A percentile compares a stretch with the other conserved stretches of the same genome.
phyloP scores from a whole-genome alignment of 2,113 vertebrate species.

The Probosciger aterrimus region DNA sequence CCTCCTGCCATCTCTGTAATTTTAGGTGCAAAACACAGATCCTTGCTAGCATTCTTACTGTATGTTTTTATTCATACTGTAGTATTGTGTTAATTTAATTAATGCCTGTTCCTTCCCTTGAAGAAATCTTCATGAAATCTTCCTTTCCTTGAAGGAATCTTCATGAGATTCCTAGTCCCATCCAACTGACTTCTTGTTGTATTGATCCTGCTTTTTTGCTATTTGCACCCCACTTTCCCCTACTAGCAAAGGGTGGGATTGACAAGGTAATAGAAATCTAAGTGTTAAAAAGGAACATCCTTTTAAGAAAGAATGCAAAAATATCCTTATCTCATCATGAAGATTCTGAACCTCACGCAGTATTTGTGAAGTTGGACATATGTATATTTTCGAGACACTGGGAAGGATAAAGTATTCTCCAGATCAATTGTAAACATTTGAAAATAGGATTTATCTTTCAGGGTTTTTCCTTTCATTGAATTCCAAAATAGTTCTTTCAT shows the following conservation, averaged over 20 bases:
- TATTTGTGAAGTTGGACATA: neutral
- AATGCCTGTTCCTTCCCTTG: neutral
- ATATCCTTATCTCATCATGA: neutral
- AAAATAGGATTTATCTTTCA: neutral
- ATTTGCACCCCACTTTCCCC: neutral
- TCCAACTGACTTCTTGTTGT: neutral
- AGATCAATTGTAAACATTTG: neutral
- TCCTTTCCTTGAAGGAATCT: neutral
- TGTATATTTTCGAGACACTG: neutral
- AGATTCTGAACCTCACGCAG: neutral
- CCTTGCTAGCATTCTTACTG: neutral
- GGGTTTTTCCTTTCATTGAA: neutral
- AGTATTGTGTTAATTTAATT: neutral
- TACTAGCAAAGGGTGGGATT: neutral
- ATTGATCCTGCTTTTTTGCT: neutral
- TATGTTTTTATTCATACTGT: neutral
- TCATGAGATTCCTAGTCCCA: neutral
- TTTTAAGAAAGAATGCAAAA: neutral
- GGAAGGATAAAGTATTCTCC: neutral
- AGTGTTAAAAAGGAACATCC: neutral
- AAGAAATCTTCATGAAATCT: neutral
- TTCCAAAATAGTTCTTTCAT: neutral
- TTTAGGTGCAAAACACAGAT: neutral
- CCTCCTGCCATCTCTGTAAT: neutral
- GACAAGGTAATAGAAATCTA: neutral